Percentiles rank a stretch among this genome's conserved stretches.
These are phyloP conservation scores for Helicoverpa assulta DNA, from an alignment of 2,888 invertebrate species.

Conservation along the genomic window DNA sequence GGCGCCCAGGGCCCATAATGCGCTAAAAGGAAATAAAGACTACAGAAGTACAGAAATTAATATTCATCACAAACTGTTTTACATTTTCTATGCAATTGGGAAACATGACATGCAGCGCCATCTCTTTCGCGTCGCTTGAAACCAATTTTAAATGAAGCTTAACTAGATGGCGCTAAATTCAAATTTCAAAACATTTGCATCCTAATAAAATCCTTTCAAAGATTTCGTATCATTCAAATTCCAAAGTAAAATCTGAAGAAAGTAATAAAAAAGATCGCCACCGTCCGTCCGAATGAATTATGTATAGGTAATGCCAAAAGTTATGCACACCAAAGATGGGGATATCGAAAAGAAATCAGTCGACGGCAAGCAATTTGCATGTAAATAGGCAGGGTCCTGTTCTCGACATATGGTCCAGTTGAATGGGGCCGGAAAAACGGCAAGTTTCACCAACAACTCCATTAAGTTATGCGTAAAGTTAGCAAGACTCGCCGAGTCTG, in stretches of 20 bases:
- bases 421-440: constrained; percentile 59
- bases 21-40: constrained; percentile 65
- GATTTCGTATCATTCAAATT: constrained; percentile 13
- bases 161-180: constrained; percentile 65
- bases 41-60: constrained; percentile 67
- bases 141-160: constrained; percentile 20
- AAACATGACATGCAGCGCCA: constrained; percentile 60
- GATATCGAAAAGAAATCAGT: constrained; percentile 73
- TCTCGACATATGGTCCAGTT: constrained; percentile 75
- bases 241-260: constrained; percentile 58
- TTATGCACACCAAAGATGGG: constrained; percentile 69
- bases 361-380: constrained; percentile 77
- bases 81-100: constrained; percentile 42
- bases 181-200: constrained; percentile 40
- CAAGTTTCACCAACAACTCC: constrained; percentile 48
- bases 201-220: constrained; percentile 43
- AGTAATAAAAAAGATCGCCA: constrained; percentile 66
- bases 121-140: constrained; percentile 50
- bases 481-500: constrained; percentile 63
- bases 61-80: constrained; percentile 69
- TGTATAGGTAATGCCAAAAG: constrained; percentile 70
- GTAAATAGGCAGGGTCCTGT: constrained; percentile 73
- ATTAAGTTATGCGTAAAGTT: constrained; percentile 82
- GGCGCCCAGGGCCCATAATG: constrained; percentile 65
- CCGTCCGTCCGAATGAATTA: constrained; percentile 71